Evolutionary conservation across 2,888 invertebrate species (phyloP).

Genomic region (Sylvicola fuscatus): DNA sequence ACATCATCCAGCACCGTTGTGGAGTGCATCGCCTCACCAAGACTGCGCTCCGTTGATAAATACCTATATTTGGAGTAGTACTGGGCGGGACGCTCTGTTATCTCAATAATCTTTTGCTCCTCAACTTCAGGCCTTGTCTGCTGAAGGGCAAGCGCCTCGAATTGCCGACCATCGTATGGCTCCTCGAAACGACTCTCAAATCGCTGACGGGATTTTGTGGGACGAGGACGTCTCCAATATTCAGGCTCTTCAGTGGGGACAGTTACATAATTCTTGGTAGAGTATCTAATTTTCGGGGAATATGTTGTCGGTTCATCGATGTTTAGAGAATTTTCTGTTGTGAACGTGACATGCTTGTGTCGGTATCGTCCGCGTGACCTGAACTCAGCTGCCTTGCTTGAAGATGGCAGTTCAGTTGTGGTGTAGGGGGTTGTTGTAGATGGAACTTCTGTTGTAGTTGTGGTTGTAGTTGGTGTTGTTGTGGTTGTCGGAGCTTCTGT

Average conservation of each 20-base stretch:
- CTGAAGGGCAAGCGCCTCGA: no score
- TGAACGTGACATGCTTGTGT: not conserved
- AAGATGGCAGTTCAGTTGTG: constrained; percentile 7
- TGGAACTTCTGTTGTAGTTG: constrained; percentile 6
- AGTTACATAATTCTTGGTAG: constrained; percentile 8
- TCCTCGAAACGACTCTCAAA: no score
- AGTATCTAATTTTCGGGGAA: constrained; percentile 21
- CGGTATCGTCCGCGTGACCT: not conserved
- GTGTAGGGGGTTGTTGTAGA: constrained; percentile 8
- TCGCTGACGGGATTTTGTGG: no score
- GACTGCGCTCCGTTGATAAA: constrained; percentile 12
- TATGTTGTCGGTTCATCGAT: constrained; percentile 29
- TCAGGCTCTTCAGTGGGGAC: constrained; percentile 1
- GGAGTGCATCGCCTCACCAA: not conserved
- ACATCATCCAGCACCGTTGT: not conserved
- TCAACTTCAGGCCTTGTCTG: no score
- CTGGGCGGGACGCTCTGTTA: constrained; percentile 17
- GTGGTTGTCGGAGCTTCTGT: constrained; percentile 5
- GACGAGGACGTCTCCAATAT: no score
- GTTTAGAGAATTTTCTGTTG: constrained; percentile 13
- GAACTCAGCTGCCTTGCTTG: constrained; percentile 5
- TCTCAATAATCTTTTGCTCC: constrained; percentile 10
- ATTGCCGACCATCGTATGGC: no score
- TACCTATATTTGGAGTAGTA: constrained; percentile 19
- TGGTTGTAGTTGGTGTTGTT: constrained; percentile 8